These are phyloP conservation scores for Venturia canescens DNA, from an alignment of 1,140 invertebrate species.

Conservation along the genomic window DNA sequence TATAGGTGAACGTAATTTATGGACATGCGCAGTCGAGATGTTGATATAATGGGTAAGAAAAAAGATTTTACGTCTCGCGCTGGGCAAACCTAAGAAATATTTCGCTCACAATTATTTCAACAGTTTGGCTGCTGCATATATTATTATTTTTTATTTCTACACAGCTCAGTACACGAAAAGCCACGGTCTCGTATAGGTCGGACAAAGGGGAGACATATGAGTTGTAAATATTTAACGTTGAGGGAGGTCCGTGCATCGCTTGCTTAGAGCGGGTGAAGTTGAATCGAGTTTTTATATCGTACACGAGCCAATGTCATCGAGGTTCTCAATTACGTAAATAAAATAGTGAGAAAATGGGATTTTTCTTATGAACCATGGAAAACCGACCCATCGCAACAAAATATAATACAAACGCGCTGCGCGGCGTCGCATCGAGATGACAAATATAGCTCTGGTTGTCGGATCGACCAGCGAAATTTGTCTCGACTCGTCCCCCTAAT, in stretches of 20 bases:
- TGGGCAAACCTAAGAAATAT: not conserved
- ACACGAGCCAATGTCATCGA: not conserved
- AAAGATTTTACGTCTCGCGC: not conserved
- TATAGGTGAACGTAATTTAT: not conserved
- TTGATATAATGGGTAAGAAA: not conserved
- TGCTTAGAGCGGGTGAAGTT: constrained; percentile 20
- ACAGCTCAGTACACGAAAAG: not conserved
- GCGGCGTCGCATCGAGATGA: constrained; percentile 1
- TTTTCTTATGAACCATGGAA: too few relatives aligned
- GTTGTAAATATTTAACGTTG: constrained; percentile 8
- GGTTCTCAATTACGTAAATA: constrained; percentile 32
- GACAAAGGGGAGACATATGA: not conserved
- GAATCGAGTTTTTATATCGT: constrained; percentile 29
- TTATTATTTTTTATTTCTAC: not conserved
- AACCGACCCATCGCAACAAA: constrained; percentile 13
- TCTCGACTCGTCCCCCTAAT: not conserved
- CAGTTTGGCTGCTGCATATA: not conserved
- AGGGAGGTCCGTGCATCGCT: constrained; percentile 13
- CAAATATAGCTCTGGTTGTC: not conserved
- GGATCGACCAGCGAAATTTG: constrained; percentile 14
- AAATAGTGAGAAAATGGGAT: not conserved
- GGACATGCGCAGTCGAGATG: not conserved
- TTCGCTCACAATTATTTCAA: not conserved
- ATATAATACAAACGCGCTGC: not conserved
- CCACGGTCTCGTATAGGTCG: not conserved